These are phyloP conservation scores for Lepisosteus oculatus DNA, from an alignment of 2,113 vertebrate genomes.

Conservation along the genomic window DNA sequence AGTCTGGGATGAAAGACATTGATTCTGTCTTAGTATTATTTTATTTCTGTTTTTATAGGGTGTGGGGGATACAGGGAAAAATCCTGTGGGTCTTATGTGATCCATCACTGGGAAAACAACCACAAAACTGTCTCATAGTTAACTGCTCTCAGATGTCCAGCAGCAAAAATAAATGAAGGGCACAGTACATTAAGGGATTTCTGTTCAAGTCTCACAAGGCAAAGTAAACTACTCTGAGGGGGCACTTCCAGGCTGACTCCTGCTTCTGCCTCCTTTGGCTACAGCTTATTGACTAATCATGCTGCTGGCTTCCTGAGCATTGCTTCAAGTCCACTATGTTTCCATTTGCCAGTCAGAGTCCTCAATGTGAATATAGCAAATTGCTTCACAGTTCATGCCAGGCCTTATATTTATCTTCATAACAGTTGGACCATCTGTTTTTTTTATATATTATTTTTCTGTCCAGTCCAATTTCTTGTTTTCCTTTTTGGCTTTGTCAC, in stretches of 20 bases:
- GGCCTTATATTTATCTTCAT: conserved; percentile 74
- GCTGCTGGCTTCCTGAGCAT: conserved; percentile 61
- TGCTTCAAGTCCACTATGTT: conserved; percentile 50
- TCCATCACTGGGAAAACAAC: conserved; percentile 55
- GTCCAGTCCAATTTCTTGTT: not conserved
- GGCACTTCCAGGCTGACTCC: conserved; percentile 39
- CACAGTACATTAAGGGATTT: conserved; percentile 56
- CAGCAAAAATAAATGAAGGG: conserved; percentile 64
- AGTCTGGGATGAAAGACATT: not conserved
- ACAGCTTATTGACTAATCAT: conserved; percentile 63
- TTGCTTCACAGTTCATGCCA: conserved; percentile 74
- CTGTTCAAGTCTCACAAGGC: conserved; percentile 38
- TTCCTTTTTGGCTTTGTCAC: not conserved
- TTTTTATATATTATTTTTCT: conserved; percentile 49
- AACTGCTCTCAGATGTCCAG: conserved; percentile 59
- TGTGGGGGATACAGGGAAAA: not conserved
- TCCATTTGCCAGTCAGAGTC: conserved; percentile 58
- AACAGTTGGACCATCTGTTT: conserved; percentile 66
- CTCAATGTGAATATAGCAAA: conserved; percentile 72
- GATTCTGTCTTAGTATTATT: not conserved
- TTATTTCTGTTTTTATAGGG: not conserved
- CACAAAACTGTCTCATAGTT: conserved; percentile 46
- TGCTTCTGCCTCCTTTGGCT: conserved; percentile 51
- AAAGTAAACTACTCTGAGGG: conserved; percentile 40
- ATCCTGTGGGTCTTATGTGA: conserved; percentile 31